These are phyloP conservation scores for Ecdyonurus torrentis DNA, from an alignment of 2,888 invertebrate genomes.

Conservation along the genomic window DNA sequence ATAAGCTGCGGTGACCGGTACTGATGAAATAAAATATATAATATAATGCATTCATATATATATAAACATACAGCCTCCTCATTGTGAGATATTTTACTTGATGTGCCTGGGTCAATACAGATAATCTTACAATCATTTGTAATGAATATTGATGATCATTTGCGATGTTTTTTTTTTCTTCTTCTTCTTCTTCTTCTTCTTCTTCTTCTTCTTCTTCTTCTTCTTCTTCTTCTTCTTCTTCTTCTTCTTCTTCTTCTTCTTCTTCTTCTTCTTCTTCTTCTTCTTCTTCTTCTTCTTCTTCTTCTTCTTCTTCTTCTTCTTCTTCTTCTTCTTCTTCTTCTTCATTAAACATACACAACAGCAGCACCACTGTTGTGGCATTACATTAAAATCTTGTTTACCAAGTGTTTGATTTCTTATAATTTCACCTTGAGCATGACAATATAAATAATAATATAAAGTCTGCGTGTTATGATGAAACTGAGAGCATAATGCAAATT, in stretches of 20 bases:
- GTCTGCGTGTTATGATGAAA: not conserved
- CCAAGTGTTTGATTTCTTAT: too few species aligned
- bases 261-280: constrained; percentile 1
- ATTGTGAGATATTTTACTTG: too few species aligned
- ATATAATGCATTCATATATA: too few species aligned
- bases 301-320: not conserved
- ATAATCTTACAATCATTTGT: too few species aligned
- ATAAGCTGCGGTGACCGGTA: too few species aligned
- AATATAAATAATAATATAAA: not conserved
- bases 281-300: not conserved
- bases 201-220: not conserved
- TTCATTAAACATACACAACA: not conserved
- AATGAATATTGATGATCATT: too few species aligned
- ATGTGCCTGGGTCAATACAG: too few species aligned
- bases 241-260: too few species aligned
- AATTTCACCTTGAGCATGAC: not conserved
- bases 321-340: not conserved
- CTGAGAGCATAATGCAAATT: not conserved
- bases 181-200: not conserved
- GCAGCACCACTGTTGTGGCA: not conserved
- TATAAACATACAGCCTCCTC: too few species aligned
- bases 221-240: not conserved
- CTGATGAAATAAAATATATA: too few species aligned
- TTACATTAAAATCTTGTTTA: too few species aligned
- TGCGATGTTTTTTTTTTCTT: not conserved